Evolutionary conservation across 2,113 vertebrate genomes (phyloP), one percentile per base, ranked within the genome.

Genomic region (Psilopogon haemacephalus): DNA sequence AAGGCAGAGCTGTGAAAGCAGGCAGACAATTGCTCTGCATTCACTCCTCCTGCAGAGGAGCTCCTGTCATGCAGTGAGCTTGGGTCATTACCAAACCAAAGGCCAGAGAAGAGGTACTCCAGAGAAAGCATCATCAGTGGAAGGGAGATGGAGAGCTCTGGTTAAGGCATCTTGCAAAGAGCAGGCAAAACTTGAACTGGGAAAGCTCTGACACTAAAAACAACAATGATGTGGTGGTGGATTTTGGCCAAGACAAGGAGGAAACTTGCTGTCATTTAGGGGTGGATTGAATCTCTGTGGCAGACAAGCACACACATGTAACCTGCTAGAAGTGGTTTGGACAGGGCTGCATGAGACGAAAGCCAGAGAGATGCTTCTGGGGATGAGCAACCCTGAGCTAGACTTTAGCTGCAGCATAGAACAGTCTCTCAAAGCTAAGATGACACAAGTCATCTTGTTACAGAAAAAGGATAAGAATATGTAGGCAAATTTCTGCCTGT

Each of bases 41-140:
- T 78, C 0, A 0, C 84, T 82, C 15, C 26, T 42, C 40, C 2
- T 0, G 0, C 0, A 0, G 19, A 0, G 19, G 37, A 83, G 21
- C 32, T 89, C 55, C 86, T 82, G 28, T 83, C 5, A 1, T 55
- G 44, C 37, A 70, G 37, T 30, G 58, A 87, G 30, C 37, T 78
- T 62, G 60, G 72, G 63, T 86, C 80, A 35, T 84, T 67, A 75
- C 55, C 59, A 90, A 80, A 70, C 40, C 46, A 54, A 75, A 86
- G 37, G 68, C 28, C 48, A 72, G 21, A 63, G 38, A 69, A 3
- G 4, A 82, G 16, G 33, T 69, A 20, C 28, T 88, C n/a, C 44
- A 15, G 48, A 72, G 60, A 60, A 86, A 55, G 40, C 37, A 55
- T 19, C 12, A 40, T 60, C 63, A 65, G 40, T 82, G 59, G 37